These are phyloP conservation scores for Heliconius erato DNA, from an alignment of 2,888 invertebrate genomes.

Conservation along the genomic window DNA sequence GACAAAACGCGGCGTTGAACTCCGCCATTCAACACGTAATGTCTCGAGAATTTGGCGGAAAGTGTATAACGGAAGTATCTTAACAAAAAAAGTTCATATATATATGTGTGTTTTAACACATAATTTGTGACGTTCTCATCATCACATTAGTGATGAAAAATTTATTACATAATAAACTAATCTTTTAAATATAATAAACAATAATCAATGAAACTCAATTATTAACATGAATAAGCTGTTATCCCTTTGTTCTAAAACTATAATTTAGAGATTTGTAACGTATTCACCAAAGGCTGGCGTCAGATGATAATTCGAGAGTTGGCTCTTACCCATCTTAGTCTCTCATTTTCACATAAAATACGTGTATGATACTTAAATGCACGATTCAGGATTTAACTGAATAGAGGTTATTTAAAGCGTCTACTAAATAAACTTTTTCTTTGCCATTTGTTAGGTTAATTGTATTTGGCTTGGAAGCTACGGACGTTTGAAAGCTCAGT, in stretches of 20 bases:
- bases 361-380: constrained; percentile 56
- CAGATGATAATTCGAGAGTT: constrained; percentile 56
- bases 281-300: constrained; percentile 42
- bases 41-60: no score
- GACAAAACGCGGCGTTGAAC: no score
- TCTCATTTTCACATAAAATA: constrained; percentile 54
- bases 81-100: no score
- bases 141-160: no score
- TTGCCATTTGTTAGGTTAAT: constrained; percentile 21
- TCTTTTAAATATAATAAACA: no score
- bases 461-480: constrained; percentile 6
- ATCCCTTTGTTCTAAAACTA: background rate
- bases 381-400: constrained; percentile 57
- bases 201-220: background rate
- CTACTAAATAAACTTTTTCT: constrained; percentile 43
- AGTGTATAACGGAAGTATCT: no score
- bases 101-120: no score
- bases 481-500: background rate
- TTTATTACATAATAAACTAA: no score
- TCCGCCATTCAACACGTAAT: no score
- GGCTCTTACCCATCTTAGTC: constrained; percentile 54
- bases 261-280: background rate
- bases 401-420: constrained; percentile 51
- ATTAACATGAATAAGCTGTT: background rate
- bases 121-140: no score